phyloP scores from a whole-genome alignment of 1,140 invertebrate species.

The Galleria mellonella region DNA sequence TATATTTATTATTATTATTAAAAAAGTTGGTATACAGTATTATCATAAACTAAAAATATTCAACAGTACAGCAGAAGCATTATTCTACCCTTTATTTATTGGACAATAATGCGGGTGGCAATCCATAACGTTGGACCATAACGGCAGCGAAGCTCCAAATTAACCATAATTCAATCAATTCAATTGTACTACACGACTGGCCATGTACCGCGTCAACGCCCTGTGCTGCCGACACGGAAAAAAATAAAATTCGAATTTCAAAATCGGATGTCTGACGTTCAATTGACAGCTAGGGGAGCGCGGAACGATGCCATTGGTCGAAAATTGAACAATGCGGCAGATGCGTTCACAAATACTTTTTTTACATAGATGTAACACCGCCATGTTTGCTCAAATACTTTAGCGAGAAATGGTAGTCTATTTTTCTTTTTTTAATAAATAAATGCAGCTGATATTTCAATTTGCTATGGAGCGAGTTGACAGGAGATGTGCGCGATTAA shows the following conservation, averaged over 20 bases:
- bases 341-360: conserved; percentile 41
- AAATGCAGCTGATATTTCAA: conserved; percentile 47
- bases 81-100: too few relatives aligned
- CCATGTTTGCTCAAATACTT: conserved; percentile 68
- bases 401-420: conserved; percentile 46
- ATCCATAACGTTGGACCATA: conserved; percentile 41
- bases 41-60: too few relatives aligned
- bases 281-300: conserved; percentile 67
- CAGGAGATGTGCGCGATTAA: conserved; percentile 35
- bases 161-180: conserved; percentile 64
- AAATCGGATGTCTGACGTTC: conserved; percentile 29
- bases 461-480: conserved; percentile 31
- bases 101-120: conserved; percentile 47
- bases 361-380: conserved; percentile 30
- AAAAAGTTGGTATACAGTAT: too few relatives aligned
- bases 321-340: conserved; percentile 66
- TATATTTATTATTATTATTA: too few relatives aligned
- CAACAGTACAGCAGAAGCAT: too few relatives aligned
- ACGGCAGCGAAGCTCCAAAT: conserved; percentile 20
- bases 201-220: conserved; percentile 58
- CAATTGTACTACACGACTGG: conserved; percentile 57
- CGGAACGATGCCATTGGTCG: conserved; percentile 51
- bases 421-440: conserved; percentile 24
- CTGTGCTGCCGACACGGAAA: conserved; percentile 26
- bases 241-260: conserved; percentile 47